Base-by-base conservation (phyloP, 1,140 invertebrate species). In the Streblospio benedicti region DNA sequence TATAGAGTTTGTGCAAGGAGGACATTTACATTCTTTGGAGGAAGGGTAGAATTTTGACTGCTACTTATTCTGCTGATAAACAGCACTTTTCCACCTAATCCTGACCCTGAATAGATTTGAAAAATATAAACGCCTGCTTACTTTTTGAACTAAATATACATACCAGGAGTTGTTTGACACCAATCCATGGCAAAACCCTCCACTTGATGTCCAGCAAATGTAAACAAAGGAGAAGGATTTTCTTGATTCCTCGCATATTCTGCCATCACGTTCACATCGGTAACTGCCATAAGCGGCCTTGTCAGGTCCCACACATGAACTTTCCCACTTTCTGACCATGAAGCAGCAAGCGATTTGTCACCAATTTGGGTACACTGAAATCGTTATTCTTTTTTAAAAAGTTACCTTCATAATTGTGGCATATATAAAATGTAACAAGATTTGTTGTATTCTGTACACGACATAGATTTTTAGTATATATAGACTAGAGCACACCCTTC, bases 141-240 rank as follows among this genome's bases (percentile, higher is more conserved):
- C 49, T n/a, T 1, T n/a, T 12, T 27, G 5, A 53, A 47, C 45
- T 20, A 60, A 23, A 27, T n/a, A 59, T 28, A n/a, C 28, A 44
- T 84, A 76, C 94, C 95, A 65, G 82, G 75, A 62, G 84, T 84
- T 52, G 84, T 84, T 18, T 83, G 75, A 68, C 86, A 91, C 97
- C 97, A 99, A 78, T 93, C 93, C 31, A 99, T 70, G 2, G 87
- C 93, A 82, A 87, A 99, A 1, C 97, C 96, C 82, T 99, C 94
- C 51, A 85, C 81, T 61, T 86, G 83, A 76, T 98, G 94, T 6
- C 94, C 94, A 78, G 82, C 85, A 69, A 97, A 98, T 14, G 87
- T 86, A 72, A 84, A 96, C 0, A 93, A 63, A 12, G 94, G 90
- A 66, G 85, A 84, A 0, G 76, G 71, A 14, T 72, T 75, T 50